These are phyloP conservation scores for Sarcoramphus papa DNA, from an alignment of 2,797 vertebrate species.

Conservation along the genomic window DNA sequence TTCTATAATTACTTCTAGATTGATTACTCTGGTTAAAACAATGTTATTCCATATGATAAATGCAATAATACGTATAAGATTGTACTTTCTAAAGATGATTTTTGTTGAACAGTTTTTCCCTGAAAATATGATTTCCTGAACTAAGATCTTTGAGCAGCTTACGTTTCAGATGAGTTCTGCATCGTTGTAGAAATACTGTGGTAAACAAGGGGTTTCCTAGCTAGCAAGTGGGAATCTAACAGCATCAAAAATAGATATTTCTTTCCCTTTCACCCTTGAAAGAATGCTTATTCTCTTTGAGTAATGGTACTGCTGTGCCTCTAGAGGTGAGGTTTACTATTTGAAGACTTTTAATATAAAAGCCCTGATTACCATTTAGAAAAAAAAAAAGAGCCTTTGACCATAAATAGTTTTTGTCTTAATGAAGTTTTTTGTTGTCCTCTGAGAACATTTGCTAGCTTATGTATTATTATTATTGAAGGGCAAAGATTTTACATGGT, in stretches of 20 bases:
- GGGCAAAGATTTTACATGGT: not conserved
- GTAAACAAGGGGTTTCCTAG: not conserved
- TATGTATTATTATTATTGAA: not conserved
- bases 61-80: not conserved
- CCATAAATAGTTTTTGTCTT: not conserved
- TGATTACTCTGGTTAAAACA: not conserved
- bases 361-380: not conserved
- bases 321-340: slow-evolving; percentile 12
- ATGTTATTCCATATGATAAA: not conserved
- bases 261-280: slow-evolving; percentile 1
- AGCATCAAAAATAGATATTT: slow-evolving; percentile 2
- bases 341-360: slow-evolving; percentile 29
- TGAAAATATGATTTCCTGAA: not conserved
- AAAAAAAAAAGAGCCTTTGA: not conserved
- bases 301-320: not conserved
- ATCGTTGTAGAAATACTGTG: not conserved
- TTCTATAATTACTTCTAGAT: not conserved
- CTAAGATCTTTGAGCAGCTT: not conserved
- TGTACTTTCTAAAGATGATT: not conserved
- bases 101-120: not conserved
- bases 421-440: not conserved
- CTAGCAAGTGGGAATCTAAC: not conserved
- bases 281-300: not conserved
- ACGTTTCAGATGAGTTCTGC: not conserved
- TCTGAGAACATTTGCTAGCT: not conserved